These are phyloP conservation scores for Xanthorhoe spadicearia DNA, from an alignment of 2,888 invertebrate genomes.

Conservation along the genomic window DNA sequence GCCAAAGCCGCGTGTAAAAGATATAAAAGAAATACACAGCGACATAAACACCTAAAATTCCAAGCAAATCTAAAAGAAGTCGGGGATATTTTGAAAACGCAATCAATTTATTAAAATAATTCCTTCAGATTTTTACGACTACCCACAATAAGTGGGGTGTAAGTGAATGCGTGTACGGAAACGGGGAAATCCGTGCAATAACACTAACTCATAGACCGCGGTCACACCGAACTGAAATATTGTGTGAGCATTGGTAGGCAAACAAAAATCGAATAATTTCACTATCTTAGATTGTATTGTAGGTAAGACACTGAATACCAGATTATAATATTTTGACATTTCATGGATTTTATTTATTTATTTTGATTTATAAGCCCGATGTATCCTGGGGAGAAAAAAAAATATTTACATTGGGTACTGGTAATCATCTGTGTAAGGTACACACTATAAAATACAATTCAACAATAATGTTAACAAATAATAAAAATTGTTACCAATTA, in stretches of 20 bases:
- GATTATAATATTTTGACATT: too few species aligned
- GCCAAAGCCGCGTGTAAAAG: background rate
- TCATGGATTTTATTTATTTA: too few species aligned
- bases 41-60: conserved; percentile 1
- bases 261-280: too few species aligned
- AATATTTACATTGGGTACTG: too few species aligned
- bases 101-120: conserved; percentile 76
- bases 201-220: conserved; percentile 75
- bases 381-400: too few species aligned
- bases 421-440: too few species aligned
- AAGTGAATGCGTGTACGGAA: conserved; percentile 81
- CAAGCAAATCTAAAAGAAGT: conserved; percentile 30
- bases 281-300: too few species aligned
- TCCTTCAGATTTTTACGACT: conserved; percentile 78
- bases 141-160: conserved; percentile 76
- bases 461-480: too few species aligned
- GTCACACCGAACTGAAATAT: conserved; percentile 29
- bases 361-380: too few species aligned
- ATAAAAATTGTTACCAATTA: too few species aligned
- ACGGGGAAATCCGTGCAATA: conserved; percentile 80
- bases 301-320: too few species aligned
- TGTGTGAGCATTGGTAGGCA: background rate
- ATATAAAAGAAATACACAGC: background rate
- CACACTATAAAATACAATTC: too few species aligned
- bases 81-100: conserved; percentile 56